Percentiles rank a stretch among this genome's conserved stretches.
Conservation (phyloP, 2,888 invertebrate genomes). For the Enchytraeus crypticus region DNA sequence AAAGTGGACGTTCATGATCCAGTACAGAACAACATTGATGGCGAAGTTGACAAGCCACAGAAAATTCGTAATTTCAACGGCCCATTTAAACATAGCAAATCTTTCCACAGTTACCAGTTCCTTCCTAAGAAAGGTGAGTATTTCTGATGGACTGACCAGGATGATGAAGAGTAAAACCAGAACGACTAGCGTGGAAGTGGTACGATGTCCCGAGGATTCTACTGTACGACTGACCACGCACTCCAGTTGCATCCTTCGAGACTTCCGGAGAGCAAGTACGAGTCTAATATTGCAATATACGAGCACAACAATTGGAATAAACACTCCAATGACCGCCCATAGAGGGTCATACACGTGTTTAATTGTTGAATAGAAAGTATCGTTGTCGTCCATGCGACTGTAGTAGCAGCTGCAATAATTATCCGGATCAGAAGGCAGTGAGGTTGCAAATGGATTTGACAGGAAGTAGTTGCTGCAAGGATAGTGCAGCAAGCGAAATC, state of each 20-base stretch:
- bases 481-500: neutral
- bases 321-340: conserved; percentile 40
- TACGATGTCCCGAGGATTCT: conserved; percentile 31
- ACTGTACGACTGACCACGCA: neutral
- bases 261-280: conserved; percentile 38
- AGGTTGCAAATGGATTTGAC: no score
- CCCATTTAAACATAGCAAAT: no score
- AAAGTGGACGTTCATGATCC: conserved; percentile 67
- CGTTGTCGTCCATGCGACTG: neutral
- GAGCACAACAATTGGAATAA: conserved; percentile 38
- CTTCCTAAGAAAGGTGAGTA: no score
- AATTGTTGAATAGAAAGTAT: conserved; percentile 19
- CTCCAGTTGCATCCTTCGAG: conserved; percentile 32
- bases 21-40: conserved; percentile 68
- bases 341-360: conserved; percentile 34
- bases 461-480: conserved; percentile 1
- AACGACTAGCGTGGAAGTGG: conserved; percentile 41
- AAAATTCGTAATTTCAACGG: conserved; percentile 35
- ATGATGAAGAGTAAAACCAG: conserved; percentile 43
- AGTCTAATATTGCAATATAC: conserved; percentile 41
- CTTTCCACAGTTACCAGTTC: no score
- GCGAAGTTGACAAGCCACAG: conserved; percentile 48
- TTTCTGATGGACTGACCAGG: conserved; percentile 42
- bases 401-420: conserved; percentile 6
- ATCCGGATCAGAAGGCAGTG: no score